Evolutionary conservation across 2,888 invertebrate species (phyloP), one percentile per base, ranked within the genome.

Genomic region (Blastobasis adustella): DNA sequence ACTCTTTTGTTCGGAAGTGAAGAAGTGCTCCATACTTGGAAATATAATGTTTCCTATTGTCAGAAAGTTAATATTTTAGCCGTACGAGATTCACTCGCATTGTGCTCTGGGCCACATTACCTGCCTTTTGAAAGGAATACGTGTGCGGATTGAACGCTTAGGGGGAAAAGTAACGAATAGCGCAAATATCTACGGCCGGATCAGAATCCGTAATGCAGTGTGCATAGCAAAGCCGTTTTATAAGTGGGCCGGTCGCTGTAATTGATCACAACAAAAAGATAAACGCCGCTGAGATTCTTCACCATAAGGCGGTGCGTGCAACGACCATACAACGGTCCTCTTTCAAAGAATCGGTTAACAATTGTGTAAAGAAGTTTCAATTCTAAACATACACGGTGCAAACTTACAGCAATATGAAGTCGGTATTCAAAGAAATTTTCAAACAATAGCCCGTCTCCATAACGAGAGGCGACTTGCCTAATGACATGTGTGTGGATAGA

Each of bases 1-100:
- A 82, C 73, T 64, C 77, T 76, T 77, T 88, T 88, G 85, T 88
- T 87, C 73, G 82, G 79, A 85, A 86, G 85, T 85, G 85, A 83
- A 86, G 83, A 86, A 85, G 82, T 82, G 76, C 77, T 71, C 67
- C 72, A 75, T 81, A 80, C 83, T 82, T 79, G 78, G 83, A 85
- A 84, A 81, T 85, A 86, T 83, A 86, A 86, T 86, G 84, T 80
- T 76, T 71, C 73, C 76, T 66, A 71, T 87, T 87, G 83, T 87
- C 63, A 60, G 72, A 76, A 80, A 86, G 86, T 87, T 87, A 86
- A 87, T 86, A 87, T 85, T 85, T 82, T 80, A 83, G 79, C 76
- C 77, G 78, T 79, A 82, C 78, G 72, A 82, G 82, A 79, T 82
- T 77, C 79, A 70, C 66, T 69, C 62, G 76, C 66, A 77, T 86